Evolutionary conservation across 2,888 invertebrate species (phyloP).

Genomic region (Philopedon plagiatum): DNA sequence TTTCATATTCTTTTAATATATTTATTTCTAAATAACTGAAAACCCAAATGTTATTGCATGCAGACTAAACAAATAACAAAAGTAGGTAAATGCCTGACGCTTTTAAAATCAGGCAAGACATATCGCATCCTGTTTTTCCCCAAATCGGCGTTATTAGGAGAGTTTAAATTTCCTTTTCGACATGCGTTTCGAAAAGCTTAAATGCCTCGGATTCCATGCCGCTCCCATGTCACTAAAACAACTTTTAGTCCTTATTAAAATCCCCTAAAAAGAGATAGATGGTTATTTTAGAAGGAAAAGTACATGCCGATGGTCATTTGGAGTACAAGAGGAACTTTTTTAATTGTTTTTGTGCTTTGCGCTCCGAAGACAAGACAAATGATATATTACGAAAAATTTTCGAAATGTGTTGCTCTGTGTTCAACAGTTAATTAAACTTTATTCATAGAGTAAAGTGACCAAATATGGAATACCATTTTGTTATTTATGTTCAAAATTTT

Average conservation of each 20-base stretch:
- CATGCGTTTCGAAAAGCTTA: conserved; percentile 11
- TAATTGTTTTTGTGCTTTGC: not conserved
- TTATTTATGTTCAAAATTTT: too few species aligned
- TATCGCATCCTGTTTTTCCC: not conserved
- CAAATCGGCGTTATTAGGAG: conserved; percentile 17
- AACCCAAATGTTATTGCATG: not conserved
- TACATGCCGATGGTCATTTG: conserved; percentile 16
- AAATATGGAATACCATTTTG: too few species aligned
- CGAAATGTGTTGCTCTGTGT: not conserved
- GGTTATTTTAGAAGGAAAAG: conserved; percentile 4
- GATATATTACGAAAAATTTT: not conserved
- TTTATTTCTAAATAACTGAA: not conserved
- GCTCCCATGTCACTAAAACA: conserved; percentile 27
- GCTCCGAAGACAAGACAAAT: not conserved
- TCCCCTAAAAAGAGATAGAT: not conserved
- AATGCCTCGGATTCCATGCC: conserved; percentile 23
- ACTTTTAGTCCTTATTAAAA: conserved; percentile 25
- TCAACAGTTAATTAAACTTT: not conserved
- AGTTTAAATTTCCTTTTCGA: conserved; percentile 33
- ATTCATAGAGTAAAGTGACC: too few species aligned
- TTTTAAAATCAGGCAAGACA: conserved; percentile 2
- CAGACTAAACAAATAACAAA: not conserved
- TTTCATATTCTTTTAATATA: too few species aligned
- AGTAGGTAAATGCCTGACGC: not conserved
- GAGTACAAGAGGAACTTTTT: conserved; percentile 2